Base-by-base conservation (phyloP, 2,113 vertebrate genomes). In the Gavialis gangeticus region DNA sequence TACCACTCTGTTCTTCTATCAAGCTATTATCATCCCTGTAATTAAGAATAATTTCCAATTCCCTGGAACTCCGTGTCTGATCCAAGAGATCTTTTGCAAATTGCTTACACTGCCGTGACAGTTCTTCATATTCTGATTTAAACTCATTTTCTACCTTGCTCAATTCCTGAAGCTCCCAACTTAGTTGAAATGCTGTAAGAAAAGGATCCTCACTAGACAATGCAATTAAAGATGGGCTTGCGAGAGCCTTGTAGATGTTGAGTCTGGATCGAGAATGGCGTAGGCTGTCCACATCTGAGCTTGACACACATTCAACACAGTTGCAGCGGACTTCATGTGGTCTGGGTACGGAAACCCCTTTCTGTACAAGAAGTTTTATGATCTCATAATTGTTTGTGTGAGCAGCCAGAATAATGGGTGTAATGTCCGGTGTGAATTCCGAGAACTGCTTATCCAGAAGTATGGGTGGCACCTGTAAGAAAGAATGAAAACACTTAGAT, bases 341-440 rank as follows among this genome's bases (percentile, higher is more conserved):
- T 95, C 99, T 98, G 12, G 99, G 99, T 78, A 99, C 98, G 0
- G 99, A 99, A n/a, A 99, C 99, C 0, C 99, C 99, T 79, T 99
- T 99, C 97, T 99, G 99, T 55, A 99, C 98, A 11, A 99, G 98
- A 79, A 99, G 98, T 94, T 99, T 99, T 95, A 99, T 99, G 81
- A 99, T 99, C 96, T 99, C 98, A 0, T 99, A 99, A 97, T 99
- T 99, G 97, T 99, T 99, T 56, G 99, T 99, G 97, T 99, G 99
- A 37, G 99, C 99, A 28, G 99, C 99, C 88, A 99, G 97, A 97
- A 99, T 99, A 97, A 99, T 99, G 6, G 99, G 99, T 2, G 99
- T 99, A 78, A 99, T 99, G 97, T 99, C 99, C 0, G 99, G 99
- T 0, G 99, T 99, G 96, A 99, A 99, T 98, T 99, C 99, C 1